Conservation (phyloP, 2,113 vertebrate genomes). For the Mus spicilegus region DNA sequence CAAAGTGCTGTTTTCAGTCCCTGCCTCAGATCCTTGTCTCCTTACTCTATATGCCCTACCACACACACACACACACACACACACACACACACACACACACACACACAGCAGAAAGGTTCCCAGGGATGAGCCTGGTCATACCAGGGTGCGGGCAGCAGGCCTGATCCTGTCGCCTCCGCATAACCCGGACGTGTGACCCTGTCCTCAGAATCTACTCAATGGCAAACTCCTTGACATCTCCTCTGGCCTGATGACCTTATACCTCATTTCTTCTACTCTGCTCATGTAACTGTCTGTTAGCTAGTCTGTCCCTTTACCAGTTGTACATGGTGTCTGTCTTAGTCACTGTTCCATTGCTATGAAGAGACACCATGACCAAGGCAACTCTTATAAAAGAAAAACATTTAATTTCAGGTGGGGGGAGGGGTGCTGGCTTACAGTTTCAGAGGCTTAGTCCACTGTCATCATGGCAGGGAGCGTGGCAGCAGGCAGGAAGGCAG, state of each 20-base stretch:
- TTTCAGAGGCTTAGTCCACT: not conserved
- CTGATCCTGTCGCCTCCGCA: not conserved
- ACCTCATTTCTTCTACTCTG: not conserved
- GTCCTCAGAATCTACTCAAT: not conserved
- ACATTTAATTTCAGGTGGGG: not conserved
- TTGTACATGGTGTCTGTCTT: too few relatives aligned
- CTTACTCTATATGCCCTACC: not conserved
- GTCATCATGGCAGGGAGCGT: not conserved
- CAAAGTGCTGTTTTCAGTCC: not conserved
- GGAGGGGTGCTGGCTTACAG: not conserved
- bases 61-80: not conserved
- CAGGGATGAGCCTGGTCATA: not conserved
- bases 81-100: not conserved
- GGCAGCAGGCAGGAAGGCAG: not conserved
- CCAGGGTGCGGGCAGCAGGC: not conserved
- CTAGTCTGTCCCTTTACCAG: not conserved
- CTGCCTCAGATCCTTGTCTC: not conserved
- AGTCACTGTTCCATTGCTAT: not conserved
- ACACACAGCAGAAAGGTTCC: not conserved
- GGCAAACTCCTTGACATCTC: not conserved
- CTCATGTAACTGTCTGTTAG: rapidly evolving
- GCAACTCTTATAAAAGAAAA: not conserved
- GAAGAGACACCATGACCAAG: not conserved
- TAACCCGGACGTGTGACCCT: not conserved
- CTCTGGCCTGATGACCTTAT: not conserved